Evolutionary conservation across 1,140 invertebrate genomes (phyloP), one percentile per base, ranked within the genome.

Genomic region (Lepidurus packardi): DNA sequence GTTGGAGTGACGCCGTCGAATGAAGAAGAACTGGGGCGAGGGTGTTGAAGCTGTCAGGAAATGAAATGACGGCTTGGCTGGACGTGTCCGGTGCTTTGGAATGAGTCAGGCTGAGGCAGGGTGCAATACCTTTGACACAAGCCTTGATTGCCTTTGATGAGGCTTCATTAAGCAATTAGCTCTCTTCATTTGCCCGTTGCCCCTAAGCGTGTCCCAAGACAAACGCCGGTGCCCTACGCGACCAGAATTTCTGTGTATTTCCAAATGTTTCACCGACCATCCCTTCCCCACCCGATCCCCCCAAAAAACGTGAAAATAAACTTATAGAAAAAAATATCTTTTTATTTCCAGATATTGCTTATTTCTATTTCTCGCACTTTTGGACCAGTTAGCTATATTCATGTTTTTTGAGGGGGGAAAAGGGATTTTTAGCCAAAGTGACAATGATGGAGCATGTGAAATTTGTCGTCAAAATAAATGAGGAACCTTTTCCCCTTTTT

Each of bases 101-200:
- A 65, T 65, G 53, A 65, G 53, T 21, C 53, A 65, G 53, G 45
- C 10, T 47, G 16, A 47, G 10, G 16, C 45, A 47, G 45, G 53
- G 53, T 65, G 53, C 53, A 65, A 65, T 65, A 65, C 53, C 53
- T 65, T 65, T 65, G 53, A 65, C 53, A 65, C 53, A 65, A 65
- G 53, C 53, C 53, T 65, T 65, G 53, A 65, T 65, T 65, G 53
- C 53, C 53, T 21, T 1, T 65, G 53, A 65, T 65, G 53, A 65
- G 53, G 53, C 53, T 65, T 65, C 53, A 65, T 65, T 65, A 65
- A 65, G n/a, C 53, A 65, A 65, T 65, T 65, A 65, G 53, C 53
- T 21, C 53, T 21, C 16, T 65, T 65, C 53, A 65, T 13, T 65
- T 65, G 21, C 53, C 53, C 53, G 21, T 65, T 65, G 53, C 53